Evolutionary conservation across 2,888 invertebrate genomes (phyloP).

Genomic region (Limnephilus marmoratus): DNA sequence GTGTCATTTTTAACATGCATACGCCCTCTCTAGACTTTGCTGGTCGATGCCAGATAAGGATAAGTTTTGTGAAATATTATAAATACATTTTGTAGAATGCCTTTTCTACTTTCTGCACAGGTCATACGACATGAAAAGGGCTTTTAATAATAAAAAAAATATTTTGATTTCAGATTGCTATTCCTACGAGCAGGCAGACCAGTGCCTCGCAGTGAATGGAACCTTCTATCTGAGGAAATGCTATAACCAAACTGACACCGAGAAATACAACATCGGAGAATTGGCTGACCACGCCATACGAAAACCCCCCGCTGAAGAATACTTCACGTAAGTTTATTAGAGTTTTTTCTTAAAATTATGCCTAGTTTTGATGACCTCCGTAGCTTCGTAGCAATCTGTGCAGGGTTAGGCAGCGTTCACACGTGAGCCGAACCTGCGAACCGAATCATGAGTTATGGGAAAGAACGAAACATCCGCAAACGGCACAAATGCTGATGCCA

Average conservation of each 20-base stretch:
- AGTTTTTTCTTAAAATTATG: neutral
- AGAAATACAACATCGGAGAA: conserved; percentile 76
- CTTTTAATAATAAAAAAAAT: no score
- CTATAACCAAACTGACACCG: conserved; percentile 78
- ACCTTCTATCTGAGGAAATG: conserved; percentile 82
- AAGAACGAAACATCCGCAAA: no score
- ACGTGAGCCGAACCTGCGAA: no score
- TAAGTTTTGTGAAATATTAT: no score
- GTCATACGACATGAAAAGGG: neutral
- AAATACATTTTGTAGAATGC: neutral
- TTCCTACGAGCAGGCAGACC: conserved; percentile 82
- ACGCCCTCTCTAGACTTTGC: no score
- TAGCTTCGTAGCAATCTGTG: neutral
- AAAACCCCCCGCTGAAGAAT: conserved; percentile 84
- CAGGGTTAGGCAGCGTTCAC: no score
- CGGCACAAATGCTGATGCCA: no score
- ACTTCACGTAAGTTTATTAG: conserved; percentile 79
- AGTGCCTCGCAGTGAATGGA: conserved; percentile 79
- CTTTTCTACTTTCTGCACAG: neutral
- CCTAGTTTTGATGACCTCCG: neutral
- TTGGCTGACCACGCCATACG: conserved; percentile 78
- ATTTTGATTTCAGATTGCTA: conserved; percentile 84
- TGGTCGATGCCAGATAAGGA: no score
- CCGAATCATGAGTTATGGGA: no score
- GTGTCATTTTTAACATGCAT: no score